Evolutionary conservation across 2,888 invertebrate genomes (phyloP).

Genomic region (Tipula confusa): DNA sequence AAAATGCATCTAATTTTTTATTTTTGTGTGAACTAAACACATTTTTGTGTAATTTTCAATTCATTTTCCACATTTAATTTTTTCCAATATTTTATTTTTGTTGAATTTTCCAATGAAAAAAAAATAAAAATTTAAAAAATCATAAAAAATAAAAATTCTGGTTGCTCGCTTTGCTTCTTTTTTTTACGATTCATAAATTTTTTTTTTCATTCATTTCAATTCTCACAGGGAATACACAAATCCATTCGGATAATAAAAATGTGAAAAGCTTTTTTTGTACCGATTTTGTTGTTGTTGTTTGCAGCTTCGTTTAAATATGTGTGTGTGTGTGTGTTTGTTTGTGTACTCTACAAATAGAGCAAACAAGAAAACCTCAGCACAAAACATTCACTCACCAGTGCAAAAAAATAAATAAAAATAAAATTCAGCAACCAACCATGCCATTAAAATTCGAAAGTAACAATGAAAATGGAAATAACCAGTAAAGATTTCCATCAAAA

Average conservation of each 20-base stretch:
- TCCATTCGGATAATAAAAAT: not conserved
- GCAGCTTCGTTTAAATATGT: no score
- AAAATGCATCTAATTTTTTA: no score
- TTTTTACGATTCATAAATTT: slow-evolving; percentile 8
- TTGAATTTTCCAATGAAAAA: not conserved
- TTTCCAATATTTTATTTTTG: not conserved
- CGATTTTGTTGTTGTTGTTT: not conserved
- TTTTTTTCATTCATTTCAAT: not conserved
- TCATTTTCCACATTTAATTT: not conserved
- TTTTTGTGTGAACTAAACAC: not conserved
- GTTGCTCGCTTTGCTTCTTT: no score
- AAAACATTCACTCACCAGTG: not conserved
- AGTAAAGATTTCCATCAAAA: slow-evolving; percentile 25
- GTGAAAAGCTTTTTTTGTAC: not conserved
- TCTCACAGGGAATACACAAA: not conserved
- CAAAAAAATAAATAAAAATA: not conserved
- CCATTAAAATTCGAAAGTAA: slow-evolving; percentile 20
- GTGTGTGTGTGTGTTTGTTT: no score
- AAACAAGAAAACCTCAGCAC: not conserved
- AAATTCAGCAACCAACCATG: not conserved
- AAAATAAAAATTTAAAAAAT: not conserved
- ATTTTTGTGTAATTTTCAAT: not conserved
- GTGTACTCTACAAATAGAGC: no score
- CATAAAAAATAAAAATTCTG: not conserved
- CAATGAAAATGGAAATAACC: slow-evolving; percentile 25